phyloP scores from a whole-genome alignment of 1,140 invertebrate genomes.

The Pseudomyrmex dendroicus region DNA sequence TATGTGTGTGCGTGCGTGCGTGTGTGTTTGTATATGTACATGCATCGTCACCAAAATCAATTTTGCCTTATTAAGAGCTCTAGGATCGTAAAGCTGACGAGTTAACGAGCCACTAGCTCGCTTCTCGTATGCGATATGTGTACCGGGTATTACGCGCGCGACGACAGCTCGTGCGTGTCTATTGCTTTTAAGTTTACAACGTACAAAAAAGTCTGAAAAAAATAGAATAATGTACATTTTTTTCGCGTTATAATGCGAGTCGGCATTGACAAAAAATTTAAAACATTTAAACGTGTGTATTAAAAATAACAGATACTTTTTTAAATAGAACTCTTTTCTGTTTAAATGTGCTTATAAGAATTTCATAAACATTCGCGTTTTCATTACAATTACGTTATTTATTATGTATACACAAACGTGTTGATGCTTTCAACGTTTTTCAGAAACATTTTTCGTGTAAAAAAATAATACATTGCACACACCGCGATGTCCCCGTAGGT shows the following conservation, averaged over 20 bases:
- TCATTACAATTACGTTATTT: background rate
- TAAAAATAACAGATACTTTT: background rate
- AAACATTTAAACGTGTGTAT: too few relatives aligned
- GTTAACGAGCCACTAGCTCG: conserved; percentile 51
- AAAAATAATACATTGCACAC: conserved; percentile 40
- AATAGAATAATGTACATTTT: too few relatives aligned
- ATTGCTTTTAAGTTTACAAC: background rate
- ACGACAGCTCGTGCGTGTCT: background rate
- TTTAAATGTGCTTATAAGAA: background rate
- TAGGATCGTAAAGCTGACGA: conserved; percentile 60
- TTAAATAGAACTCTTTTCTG: conserved; percentile 3
- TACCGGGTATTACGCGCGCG: background rate
- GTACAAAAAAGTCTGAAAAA: background rate
- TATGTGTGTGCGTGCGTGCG: background rate
- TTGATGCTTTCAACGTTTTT: too few relatives aligned
- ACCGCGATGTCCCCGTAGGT: background rate
- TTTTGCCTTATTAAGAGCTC: conserved; percentile 69
- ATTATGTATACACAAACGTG: too few relatives aligned
- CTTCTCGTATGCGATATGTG: conserved; percentile 28
- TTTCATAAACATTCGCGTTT: background rate
- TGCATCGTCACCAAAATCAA: conserved; percentile 69
- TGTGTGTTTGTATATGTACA: conserved; percentile 31
- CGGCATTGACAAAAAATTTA: too few relatives aligned
- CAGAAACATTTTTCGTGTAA: background rate
- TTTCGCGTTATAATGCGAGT: background rate